Evolutionary conservation across 2,797 vertebrate species (phyloP).

Genomic region (Graptemys geographica): DNA sequence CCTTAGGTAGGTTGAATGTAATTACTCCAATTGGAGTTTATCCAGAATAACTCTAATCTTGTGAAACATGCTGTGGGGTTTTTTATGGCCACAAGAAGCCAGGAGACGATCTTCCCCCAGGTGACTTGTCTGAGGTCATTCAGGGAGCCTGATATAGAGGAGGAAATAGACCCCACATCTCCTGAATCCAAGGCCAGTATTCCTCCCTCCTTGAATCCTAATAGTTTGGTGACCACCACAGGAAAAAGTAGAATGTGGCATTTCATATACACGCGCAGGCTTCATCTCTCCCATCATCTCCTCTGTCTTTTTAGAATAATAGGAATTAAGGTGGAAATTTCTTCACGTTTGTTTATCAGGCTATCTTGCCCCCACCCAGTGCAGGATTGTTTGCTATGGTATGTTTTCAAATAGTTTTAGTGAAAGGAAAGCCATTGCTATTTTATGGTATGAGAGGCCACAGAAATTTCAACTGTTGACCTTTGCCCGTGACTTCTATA

Average conservation of each 20-base stretch:
- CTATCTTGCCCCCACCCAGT: background rate
- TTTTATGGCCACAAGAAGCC: background rate
- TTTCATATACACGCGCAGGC: background rate
- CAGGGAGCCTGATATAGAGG: background rate
- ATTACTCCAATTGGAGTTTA: conserved; percentile 17
- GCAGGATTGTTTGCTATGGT: background rate
- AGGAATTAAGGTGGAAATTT: background rate
- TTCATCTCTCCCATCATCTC: background rate
- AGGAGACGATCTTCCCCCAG: background rate
- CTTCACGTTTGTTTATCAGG: background rate
- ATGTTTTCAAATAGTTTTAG: background rate
- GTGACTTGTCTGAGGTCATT: too few species aligned
- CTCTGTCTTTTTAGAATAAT: background rate
- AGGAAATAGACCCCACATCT: background rate
- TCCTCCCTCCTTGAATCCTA: background rate
- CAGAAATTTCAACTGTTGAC: background rate
- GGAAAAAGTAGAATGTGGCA: background rate
- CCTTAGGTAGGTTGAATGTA: background rate
- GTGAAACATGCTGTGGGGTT: background rate
- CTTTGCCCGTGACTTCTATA: background rate
- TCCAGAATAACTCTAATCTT: background rate
- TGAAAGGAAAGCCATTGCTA: background rate
- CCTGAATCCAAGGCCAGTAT: background rate
- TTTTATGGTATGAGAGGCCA: background rate
- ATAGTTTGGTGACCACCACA: background rate